Percentiles rank a stretch among this genome's conserved stretches.
Conservation (phyloP, 1,140 invertebrate species). For the Pseudomyrmex sp. region DNA sequence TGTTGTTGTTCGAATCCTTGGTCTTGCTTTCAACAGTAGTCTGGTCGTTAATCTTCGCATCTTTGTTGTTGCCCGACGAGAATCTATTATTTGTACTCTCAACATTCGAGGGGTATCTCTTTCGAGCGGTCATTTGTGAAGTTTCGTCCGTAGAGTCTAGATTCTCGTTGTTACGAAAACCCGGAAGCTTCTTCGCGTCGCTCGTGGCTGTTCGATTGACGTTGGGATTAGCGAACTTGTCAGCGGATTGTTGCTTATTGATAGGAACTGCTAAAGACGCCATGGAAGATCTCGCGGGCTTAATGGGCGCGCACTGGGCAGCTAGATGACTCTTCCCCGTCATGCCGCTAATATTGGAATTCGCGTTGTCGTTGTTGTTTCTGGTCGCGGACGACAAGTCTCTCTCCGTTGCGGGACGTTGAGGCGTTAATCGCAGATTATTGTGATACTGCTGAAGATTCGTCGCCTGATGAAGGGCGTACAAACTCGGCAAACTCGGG, state of each 20-base stretch:
- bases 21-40: conserved; percentile 6
- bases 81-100: conserved; percentile 46
- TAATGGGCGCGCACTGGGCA: conserved; percentile 79
- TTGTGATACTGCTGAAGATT: conserved; percentile 75
- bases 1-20: conserved; percentile 46
- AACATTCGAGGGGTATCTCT: conserved; percentile 25
- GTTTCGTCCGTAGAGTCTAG: conserved; percentile 11
- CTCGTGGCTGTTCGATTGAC: neutral
- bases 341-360: conserved; percentile 12
- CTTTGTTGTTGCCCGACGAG: neutral
- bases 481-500: conserved; percentile 77
- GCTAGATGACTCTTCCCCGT: conserved; percentile 76
- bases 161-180: conserved; percentile 39
- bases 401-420: neutral
- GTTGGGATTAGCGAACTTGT: conserved; percentile 21
- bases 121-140: conserved; percentile 41
- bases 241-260: conserved; percentile 69
- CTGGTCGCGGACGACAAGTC: neutral
- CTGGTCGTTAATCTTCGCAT: conserved; percentile 16
- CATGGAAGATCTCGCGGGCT: conserved; percentile 75
- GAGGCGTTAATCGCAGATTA: conserved; percentile 54
- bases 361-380: conserved; percentile 3
- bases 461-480: conserved; percentile 75
- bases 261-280: conserved; percentile 77
- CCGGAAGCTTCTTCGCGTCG: conserved; percentile 22